Evolutionary conservation across 2,113 vertebrate genomes (phyloP).

Genomic region (Ciconia maguari): DNA sequence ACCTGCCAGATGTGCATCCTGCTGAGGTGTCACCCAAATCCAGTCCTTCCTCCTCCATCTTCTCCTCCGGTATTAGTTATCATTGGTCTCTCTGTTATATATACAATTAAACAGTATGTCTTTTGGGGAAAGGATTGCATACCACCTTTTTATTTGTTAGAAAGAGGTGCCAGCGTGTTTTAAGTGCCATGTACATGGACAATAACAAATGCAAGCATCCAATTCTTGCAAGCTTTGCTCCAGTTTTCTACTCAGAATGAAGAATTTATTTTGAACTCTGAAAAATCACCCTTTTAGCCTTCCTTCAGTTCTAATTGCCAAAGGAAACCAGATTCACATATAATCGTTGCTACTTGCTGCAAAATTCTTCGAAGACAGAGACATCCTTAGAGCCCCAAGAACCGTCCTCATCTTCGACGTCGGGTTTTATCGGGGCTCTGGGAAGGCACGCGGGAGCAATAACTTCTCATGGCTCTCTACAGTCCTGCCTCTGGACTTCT

Average conservation of each 20-base stretch:
- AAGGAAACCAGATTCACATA: neutral
- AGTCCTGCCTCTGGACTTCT: neutral
- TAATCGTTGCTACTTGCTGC: neutral
- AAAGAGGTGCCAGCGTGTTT: rapidly evolving
- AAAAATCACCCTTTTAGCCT: neutral
- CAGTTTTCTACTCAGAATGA: rapidly evolving
- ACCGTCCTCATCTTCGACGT: rapidly evolving
- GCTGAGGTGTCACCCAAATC: neutral
- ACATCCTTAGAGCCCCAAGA: neutral
- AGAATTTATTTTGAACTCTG: neutral
- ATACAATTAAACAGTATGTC: neutral
- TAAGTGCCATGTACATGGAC: neutral
- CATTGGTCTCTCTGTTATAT: neutral
- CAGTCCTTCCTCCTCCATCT: neutral
- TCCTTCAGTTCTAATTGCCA: neutral
- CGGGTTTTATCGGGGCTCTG: rapidly evolving
- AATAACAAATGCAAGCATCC: neutral
- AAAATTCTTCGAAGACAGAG: neutral
- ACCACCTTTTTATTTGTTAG: neutral
- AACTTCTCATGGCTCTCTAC: neutral
- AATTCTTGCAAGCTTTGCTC: neutral
- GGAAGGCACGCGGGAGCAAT: neutral
- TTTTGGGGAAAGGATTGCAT: neutral
- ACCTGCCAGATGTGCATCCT: rapidly evolving
- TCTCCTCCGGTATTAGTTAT: neutral